Base-by-base conservation (phyloP, 2,797 vertebrate genomes). In the Cyclopterus lumpus region DNA sequence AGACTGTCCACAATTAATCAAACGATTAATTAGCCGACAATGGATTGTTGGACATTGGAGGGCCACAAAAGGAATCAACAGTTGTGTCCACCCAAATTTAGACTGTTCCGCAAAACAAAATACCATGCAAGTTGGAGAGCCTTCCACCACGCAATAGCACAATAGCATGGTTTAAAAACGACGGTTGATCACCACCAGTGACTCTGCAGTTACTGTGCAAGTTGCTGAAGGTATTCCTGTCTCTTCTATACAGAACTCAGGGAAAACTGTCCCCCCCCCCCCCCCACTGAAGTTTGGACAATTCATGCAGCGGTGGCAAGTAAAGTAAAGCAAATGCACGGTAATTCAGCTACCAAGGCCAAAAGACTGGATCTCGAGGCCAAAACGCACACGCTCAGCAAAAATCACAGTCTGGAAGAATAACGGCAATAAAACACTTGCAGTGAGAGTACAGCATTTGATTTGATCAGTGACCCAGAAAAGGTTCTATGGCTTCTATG, bases 351-450 rank as follows among this genome's bases (percentile, higher is more conserved):
- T 1, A 54, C 28, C 48, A 34, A 65, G 70, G 74, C 74, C 61
- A 68, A 68, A 64, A 68, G 20, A 63, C 60, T 82, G 64, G n/a
- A 67, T 69, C 67, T 65, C 8, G 18, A 55, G 28, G 60, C 51
- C 65, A 67, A 70, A 83, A 68, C 14, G 16, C 28, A 58, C 68
- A 1, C 0, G 34, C 71, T 87, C 77, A 85, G 80, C 80, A 84
- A 75, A 90, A 90, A 58, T 40, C 69, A 40, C 32, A 3, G 48
- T 30, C 40, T 58, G 59, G 63, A 79, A 84, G 75, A 86, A 81
- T 72, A 84, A 77, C 65, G 48, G 76, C 54, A 75, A 83, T 83
- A 85, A 86, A 80, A 78, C 73, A 73, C 53, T 67, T 9, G 28
- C n/a, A 74, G 42, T 3, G 53, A 36, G 44, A 34, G 65, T 61